Conservation (phyloP, 2,888 invertebrate species). For the Mycogona germanica region DNA sequence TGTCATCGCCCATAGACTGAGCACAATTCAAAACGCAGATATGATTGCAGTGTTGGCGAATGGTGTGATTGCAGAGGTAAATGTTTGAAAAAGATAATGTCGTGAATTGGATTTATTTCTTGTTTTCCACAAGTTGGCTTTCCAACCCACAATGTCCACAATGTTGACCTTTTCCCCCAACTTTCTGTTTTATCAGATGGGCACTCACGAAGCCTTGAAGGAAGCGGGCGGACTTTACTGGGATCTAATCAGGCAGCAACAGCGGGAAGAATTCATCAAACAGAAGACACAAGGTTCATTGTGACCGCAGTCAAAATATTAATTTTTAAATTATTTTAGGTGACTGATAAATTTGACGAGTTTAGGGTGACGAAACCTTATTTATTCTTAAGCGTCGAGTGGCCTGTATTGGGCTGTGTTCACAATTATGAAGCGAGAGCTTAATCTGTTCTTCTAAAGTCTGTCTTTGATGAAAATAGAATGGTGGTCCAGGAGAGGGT, state of each 20-base stretch:
- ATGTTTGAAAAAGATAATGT: neutral
- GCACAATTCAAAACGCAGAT: conserved; percentile 83
- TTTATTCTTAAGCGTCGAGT: no score
- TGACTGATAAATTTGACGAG: neutral
- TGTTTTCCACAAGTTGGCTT: neutral
- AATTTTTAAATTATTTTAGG: neutral
- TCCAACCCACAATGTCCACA: neutral
- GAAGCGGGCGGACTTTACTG: conserved; percentile 70
- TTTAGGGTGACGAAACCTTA: neutral
- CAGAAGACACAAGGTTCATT: conserved; percentile 27
- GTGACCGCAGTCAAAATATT: neutral
- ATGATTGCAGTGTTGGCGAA: conserved; percentile 77
- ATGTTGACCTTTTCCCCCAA: no score
- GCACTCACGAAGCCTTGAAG: conserved; percentile 66
- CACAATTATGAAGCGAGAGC: no score
- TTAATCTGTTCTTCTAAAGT: no score
- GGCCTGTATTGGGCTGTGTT: no score
- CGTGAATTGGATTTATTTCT: neutral
- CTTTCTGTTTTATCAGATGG: conserved; percentile 50
- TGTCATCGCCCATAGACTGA: conserved; percentile 89
- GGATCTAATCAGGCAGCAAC: conserved; percentile 46
- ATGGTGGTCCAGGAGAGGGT: no score
- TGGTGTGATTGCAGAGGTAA: conserved; percentile 71
- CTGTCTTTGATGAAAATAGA: no score
- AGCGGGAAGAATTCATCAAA: conserved; percentile 14